Evolutionary conservation across 1,140 invertebrate species (phyloP).

Genomic region (Bombus fervidus): DNA sequence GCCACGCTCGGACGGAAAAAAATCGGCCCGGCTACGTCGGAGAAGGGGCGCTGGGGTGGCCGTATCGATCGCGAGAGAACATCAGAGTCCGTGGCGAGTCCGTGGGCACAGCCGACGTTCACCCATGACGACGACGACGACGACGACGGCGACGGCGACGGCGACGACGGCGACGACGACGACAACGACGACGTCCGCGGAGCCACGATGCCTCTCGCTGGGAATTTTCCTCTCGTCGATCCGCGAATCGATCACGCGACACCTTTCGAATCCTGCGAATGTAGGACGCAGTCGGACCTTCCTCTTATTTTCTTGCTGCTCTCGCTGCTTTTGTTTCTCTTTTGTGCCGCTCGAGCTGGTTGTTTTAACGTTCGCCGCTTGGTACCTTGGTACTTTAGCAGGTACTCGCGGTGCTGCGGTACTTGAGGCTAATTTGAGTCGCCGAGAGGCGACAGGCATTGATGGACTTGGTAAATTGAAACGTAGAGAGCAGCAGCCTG

Average conservation of each 20-base stretch:
- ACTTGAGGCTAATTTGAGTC: no score
- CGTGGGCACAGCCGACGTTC: constrained; percentile 58
- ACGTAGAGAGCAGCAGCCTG: no score
- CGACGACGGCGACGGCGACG: constrained; percentile 24
- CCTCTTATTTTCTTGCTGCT: neutral
- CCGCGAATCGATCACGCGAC: constrained; percentile 32
- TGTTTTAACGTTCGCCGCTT: neutral
- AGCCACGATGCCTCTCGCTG: neutral
- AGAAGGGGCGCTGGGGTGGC: constrained; percentile 59
- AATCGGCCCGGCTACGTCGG: constrained; percentile 76
- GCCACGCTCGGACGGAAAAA: constrained; percentile 77
- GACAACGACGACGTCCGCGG: neutral
- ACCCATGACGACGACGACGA: constrained; percentile 45
- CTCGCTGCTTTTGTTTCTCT: neutral
- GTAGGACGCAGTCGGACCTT: neutral
- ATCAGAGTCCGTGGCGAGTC: constrained; percentile 71
- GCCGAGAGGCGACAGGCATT: no score
- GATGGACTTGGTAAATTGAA: no score
- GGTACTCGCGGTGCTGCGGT: no score
- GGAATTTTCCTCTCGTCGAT: constrained; percentile 31
- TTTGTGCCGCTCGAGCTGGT: neutral
- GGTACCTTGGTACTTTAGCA: no score
- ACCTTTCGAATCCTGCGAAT: constrained; percentile 6
- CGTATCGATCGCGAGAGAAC: constrained; percentile 80
- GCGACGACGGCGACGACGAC: constrained; percentile 31